Percentiles rank a stretch among this genome's conserved stretches.
phyloP scores from a whole-genome alignment of 1,140 invertebrate genomes.

The Lepidurus couesii region DNA sequence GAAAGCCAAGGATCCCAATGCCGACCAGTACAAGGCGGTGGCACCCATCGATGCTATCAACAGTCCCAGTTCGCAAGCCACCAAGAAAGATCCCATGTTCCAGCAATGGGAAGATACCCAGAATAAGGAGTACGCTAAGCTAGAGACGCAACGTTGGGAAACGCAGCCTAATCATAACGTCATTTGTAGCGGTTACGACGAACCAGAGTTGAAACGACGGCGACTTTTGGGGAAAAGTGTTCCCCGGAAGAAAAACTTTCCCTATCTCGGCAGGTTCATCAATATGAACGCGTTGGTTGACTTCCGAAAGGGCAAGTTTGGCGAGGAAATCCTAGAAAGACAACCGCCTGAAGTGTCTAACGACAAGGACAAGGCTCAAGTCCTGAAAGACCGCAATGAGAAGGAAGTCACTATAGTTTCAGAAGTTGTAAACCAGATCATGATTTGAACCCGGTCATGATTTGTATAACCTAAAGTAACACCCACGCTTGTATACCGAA shows the following conservation, averaged over 20 bases:
- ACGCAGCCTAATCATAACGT: neutral
- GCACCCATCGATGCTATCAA: constrained; percentile 31
- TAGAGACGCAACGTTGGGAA: constrained; percentile 24
- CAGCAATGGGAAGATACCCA: constrained; percentile 30
- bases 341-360: neutral
- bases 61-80: neutral
- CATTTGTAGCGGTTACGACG: constrained; percentile 1
- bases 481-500: no score
- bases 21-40: neutral
- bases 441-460: no score
- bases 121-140: constrained; percentile 28
- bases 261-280: neutral
- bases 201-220: neutral
- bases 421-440: neutral
- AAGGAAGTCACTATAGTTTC: neutral
- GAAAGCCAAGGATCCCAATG: neutral
- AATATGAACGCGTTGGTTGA: neutral
- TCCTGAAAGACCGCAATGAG: neutral
- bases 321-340: neutral
- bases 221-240: neutral
- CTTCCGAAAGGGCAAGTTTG: neutral
- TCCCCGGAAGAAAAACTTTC: neutral
- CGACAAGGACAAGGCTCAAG: neutral
- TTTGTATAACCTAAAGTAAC: no score
- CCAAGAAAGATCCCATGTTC: constrained; percentile 28